Base-by-base conservation (phyloP, 2,888 invertebrate genomes). In the Netelia melanura region DNA sequence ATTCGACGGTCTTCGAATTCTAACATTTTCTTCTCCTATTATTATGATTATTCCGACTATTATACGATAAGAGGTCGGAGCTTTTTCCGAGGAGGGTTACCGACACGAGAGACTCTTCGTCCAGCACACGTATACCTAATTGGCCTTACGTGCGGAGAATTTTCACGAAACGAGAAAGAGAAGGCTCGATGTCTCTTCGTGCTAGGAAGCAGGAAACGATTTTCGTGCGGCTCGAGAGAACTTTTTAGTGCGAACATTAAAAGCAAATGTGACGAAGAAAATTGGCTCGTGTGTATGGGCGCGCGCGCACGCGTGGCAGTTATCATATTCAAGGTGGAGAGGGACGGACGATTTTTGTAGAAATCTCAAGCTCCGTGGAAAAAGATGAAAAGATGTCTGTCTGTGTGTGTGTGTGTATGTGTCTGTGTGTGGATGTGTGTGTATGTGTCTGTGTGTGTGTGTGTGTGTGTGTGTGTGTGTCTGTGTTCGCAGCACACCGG, bases 131-230 rank as follows among this genome's bases (percentile, higher is more conserved):
- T 80, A 74, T 79, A 84, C 65, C 82, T 91, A 91, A 91, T 92
- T 88, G 89, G 80, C 84, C 71, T 87, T 87, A 89, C 91, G 89
- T 89, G 89, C 88, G 67, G 81, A 48, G 91, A 90, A 91, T 90
- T 84, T 87, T 80, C 83, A 76, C 67, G 58, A 76, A 75, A 64
- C 21, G 56, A 64, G 61, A 76, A 64, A 64, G 21, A 58, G 62
- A 61, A 72, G 52, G 76, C 30, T 64, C 77, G 71, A 38, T 54
- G 44, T 82, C 70, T 71, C 67, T 54, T 44, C 70, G 78, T 70
- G 64, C 14, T 56, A 52, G 11, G 75, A 76, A 72, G 68, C 62
- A 77, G 80, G 80, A 86, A 88, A 82, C 88, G 87, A 89, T 89
- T 89, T 88, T 74, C 88, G 58, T 30, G 23, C 43, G 65, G 30